Evolutionary conservation across 2,888 invertebrate species (phyloP).

Genomic region (Buathra laborator): DNA sequence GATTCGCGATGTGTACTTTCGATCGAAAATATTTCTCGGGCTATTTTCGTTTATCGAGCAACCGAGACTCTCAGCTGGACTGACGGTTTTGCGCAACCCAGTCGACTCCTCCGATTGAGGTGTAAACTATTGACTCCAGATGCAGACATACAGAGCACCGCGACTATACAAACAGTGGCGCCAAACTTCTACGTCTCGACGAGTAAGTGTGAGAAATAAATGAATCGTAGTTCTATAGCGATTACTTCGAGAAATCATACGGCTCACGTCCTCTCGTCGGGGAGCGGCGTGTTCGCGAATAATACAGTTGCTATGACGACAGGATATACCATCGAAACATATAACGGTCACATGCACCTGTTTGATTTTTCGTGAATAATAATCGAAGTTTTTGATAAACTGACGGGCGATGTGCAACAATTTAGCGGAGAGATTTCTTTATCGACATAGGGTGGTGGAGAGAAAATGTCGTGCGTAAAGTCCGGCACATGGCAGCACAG

Average conservation of each 20-base stretch:
- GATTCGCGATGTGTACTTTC: neutral
- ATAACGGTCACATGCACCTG: neutral
- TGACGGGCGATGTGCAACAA: neutral
- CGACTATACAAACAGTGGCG: neutral
- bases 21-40: neutral
- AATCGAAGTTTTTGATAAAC: neutral
- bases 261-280: neutral
- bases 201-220: neutral
- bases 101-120: neutral
- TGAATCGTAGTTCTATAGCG: neutral
- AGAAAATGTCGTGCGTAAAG: neutral
- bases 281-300: neutral
- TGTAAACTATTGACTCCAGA: slow-evolving; percentile 13
- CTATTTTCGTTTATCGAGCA: slow-evolving; percentile 54
- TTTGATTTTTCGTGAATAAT: neutral
- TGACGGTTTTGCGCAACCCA: slow-evolving; percentile 57
- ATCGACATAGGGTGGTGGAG: slow-evolving; percentile 24
- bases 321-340: neutral
- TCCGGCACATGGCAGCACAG: slow-evolving; percentile 38
- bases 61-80: slow-evolving; percentile 46
- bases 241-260: neutral
- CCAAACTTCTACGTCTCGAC: neutral
- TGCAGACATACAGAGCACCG: neutral
- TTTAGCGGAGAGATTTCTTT: neutral
- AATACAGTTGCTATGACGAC: neutral